Evolutionary conservation across 2,113 vertebrate genomes (phyloP).

Genomic region (Accipiter virgatus): DNA sequence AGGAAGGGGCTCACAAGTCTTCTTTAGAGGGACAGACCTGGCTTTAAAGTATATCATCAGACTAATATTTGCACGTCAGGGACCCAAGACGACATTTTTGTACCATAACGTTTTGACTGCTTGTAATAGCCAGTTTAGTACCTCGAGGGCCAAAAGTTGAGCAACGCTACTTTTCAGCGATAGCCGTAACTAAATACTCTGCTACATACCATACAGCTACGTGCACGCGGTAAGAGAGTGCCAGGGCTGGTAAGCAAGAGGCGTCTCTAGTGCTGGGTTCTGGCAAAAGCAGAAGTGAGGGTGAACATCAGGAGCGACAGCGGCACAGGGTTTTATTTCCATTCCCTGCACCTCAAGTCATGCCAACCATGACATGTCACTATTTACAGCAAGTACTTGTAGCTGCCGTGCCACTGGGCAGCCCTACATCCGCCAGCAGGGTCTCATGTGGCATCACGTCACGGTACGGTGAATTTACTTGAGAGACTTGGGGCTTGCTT

Average conservation of each 20-base stretch:
- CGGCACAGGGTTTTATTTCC: background rate
- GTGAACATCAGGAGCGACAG: background rate
- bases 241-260: background rate
- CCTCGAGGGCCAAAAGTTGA: background rate
- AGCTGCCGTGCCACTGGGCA: fast-evolving
- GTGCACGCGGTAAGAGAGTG: fast-evolving
- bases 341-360: background rate
- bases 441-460: background rate
- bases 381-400: background rate
- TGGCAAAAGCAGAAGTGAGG: background rate
- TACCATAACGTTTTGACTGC: background rate
- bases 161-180: background rate
- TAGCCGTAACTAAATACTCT: background rate
- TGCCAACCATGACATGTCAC: fast-evolving
- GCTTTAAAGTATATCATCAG: background rate
- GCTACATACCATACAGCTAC: background rate
- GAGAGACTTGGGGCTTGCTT: background rate
- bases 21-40: background rate
- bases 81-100: background rate
- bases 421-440: background rate
- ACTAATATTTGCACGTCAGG: background rate
- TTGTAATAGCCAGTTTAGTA: background rate
- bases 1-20: background rate
- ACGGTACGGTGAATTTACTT: background rate
- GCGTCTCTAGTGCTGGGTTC: background rate